Evolutionary conservation across 1,140 invertebrate species (phyloP), one percentile per base, ranked within the genome.

Genomic region (Bombus pascuorum): DNA sequence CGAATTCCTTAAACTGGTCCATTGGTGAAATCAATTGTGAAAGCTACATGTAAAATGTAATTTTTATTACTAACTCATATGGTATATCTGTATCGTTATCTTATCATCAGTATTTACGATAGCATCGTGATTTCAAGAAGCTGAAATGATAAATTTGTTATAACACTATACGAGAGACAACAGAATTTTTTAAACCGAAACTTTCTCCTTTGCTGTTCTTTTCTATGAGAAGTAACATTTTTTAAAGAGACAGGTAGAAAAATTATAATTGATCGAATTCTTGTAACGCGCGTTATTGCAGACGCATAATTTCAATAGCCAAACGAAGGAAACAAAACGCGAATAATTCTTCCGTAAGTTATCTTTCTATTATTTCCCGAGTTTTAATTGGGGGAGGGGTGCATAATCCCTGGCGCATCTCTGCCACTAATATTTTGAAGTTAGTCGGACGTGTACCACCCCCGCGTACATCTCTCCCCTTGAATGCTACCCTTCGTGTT

Each of bases 351-450:
- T 32, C 47, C 44, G 59, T 71, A 76, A 66, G 59, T 85, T 83
- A 86, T 81, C 78, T 89, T 78, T 87, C 91, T 90, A 89, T 88
- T 86, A 90, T 90, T 90, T 84, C 80, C 32, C 75, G 4, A 76
- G 57, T 76, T 88, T 90, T 90, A 90, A 91, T 90, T 84, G 88
- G 79, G 28, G 32, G 34, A 37, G 86, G 34, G 42, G 66, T 28
- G 37, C 87, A 70, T 89, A 91, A 92, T 90, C 91, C 89, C 85
- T 87, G 72, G 80, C 78, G 87, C 89, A 89, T 87, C 85, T 77
- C 86, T 83, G 74, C 59, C 83, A 65, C 66, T 86, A 89, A 91
- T 91, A 91, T 89, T 90, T 91, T 80, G 74, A 90, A 89, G 90
- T 89, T 89, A 71, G 83, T 70, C 77, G 74, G 79, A n/a, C 80